These are phyloP conservation scores for Yoshiicerus persimilis DNA, from an alignment of 1,140 invertebrate genomes.

Conservation along the genomic window DNA sequence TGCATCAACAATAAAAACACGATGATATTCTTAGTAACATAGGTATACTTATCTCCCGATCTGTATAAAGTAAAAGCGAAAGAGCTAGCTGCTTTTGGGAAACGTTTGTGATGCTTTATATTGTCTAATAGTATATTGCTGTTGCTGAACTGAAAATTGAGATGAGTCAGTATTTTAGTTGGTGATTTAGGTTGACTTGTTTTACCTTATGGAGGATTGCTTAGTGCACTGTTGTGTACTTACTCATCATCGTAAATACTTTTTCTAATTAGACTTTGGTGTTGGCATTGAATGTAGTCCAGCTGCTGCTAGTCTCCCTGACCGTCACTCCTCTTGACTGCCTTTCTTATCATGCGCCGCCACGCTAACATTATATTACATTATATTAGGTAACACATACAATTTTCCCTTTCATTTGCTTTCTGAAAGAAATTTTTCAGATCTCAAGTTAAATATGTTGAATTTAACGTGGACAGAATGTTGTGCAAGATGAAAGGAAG, in stretches of 20 bases:
- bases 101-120: background rate
- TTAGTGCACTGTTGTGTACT: background rate
- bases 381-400: background rate
- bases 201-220: background rate
- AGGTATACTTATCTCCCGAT: background rate
- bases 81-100: no score
- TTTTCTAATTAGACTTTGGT: constrained; percentile 21
- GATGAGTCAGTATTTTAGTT: background rate
- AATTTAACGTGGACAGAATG: background rate
- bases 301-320: background rate
- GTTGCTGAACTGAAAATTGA: background rate
- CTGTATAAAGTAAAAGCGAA: background rate
- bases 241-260: constrained; percentile 20
- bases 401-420: constrained; percentile 25
- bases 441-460: background rate
- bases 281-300: background rate
- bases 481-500: background rate
- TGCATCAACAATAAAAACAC: no score
- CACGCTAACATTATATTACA: background rate
- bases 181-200: background rate
- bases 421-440: background rate
- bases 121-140: background rate
- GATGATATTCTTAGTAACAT: background rate
- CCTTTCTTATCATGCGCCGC: background rate
- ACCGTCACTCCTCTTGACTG: background rate